Evolutionary conservation across 2,888 invertebrate genomes (phyloP).

Genomic region (Amiota communis): DNA sequence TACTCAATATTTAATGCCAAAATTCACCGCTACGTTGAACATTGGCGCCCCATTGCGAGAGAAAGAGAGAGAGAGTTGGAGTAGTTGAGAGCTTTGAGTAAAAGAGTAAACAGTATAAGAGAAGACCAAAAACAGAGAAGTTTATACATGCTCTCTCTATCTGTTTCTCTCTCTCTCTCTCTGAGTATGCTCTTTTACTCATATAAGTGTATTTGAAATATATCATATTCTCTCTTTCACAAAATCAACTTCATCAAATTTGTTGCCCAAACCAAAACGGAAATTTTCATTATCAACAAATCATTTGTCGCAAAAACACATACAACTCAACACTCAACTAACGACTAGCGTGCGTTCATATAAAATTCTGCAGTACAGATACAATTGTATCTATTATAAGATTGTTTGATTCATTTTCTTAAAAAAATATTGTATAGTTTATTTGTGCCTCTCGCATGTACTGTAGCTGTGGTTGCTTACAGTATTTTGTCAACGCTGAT

Average conservation of each 20-base stretch:
- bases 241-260: constrained; percentile 35
- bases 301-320: constrained; percentile 28
- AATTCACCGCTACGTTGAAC: constrained; percentile 41
- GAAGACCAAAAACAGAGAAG: background rate
- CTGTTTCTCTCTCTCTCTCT: constrained; percentile 18
- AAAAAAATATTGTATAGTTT: constrained; percentile 55
- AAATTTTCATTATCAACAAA: constrained; percentile 31
- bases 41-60: constrained; percentile 54
- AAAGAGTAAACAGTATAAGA: constrained; percentile 1
- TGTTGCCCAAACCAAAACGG: constrained; percentile 18
- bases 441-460: constrained; percentile 40
- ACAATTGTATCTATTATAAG: constrained; percentile 27
- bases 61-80: too few species aligned
- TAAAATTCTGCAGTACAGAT: constrained; percentile 46
- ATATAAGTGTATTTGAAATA: constrained; percentile 42
- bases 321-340: background rate
- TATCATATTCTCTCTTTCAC: constrained; percentile 32
- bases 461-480: constrained; percentile 47
- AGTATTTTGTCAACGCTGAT: constrained; percentile 65
- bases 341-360: constrained; percentile 23
- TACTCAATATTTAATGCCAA: constrained; percentile 40
- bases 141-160: background rate
- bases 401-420: constrained; percentile 43
- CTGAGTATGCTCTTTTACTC: constrained; percentile 25
- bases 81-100: constrained; percentile 3